Base-by-base conservation (phyloP, 2,113 vertebrate species). In the Datnioides undecimradiatus region DNA sequence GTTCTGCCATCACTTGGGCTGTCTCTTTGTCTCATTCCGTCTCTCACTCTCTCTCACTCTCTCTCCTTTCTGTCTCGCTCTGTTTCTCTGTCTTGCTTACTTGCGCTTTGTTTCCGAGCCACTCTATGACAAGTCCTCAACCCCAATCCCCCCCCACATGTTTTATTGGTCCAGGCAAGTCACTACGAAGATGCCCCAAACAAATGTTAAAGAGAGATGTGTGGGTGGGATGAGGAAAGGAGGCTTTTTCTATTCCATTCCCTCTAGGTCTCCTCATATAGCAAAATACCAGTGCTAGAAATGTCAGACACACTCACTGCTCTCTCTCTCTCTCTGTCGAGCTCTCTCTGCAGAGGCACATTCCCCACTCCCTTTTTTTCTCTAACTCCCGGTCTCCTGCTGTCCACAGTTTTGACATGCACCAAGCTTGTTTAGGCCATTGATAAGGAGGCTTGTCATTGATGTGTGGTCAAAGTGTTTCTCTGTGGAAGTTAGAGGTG, bases 401-500 rank as follows among this genome's bases (percentile, higher is more conserved):
- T 77, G 65, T 77, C 72, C 48, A 14, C 9, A 45, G n/a, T 75
- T 87, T 70, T 74, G 73, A 90, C 69, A 41, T 70, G 70, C 71
- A 65, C 81, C 33, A 36, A 60, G 74, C 84, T 87, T 84, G 84
- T 89, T 87, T 68, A 60, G 79, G 76, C 78, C 71, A 76, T 80
- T 81, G 84, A 91, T 87, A 88, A 85, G 79, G 60, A 72, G 71
- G 49, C 54, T 85, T 80, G 83, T 87, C 86, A 80, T 55, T 87
- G 86, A 90, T 84, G 79, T 85, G 74, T 80, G 82, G 88, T 86
- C 87, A 86, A 70, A 80, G 78, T 75, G 77, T 80, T 82, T 82
- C 77, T 80, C 74, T 49, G 69, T 71, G 79, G 64, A 88, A 85
- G 82, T 74, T 73, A 51, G 71, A 89, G 84, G 85, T 84, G 82